Evolutionary conservation across 2,113 vertebrate genomes (phyloP), one percentile per base, ranked within the genome.

Genomic region (Laterallus jamaicensis): DNA sequence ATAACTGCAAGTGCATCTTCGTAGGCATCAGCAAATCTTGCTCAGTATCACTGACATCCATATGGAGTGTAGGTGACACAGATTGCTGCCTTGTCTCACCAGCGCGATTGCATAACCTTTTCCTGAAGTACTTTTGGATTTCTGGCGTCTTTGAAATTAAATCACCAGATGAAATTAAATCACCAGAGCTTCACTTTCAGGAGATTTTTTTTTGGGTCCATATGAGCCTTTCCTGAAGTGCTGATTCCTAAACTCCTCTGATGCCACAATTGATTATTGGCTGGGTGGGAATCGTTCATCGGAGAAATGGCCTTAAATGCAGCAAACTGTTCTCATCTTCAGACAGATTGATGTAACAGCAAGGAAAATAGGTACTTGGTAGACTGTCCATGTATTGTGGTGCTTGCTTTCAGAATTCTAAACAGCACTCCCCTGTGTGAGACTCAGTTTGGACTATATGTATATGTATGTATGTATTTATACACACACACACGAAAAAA

Each of bases 11-110:
- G 49, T 67, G 7, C 78, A 22, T 90, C 70, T 56, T 90, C 71
- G 67, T 60, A 81, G 86, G 88, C 73, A 32, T 92, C 80, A 70
- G 80, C 73, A 82, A 67, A 79, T 85, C 84, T 84, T 82, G 80
- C 86, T 92, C n/a, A 7, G 1, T 88, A 69, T 12, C 59, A 4
- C 59, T 92, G 2, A 35, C 37, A 87, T 75, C 92, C 91, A 86
- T 94, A 95, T 93, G 91, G 95, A 95, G 91, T 89, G 93, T 95
- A 81, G 84, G 86, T 86, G 93, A 95, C 91, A 90, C 82, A 93
- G 94, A 92, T 91, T 92, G 91, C 91, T 71, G 69, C 31, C 86
- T 91, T 82, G 66, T 75, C 28, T 95, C 94, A 93, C 81, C 81
- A 91, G 60, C 0, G 0, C 37, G 60, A 60, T 96, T 96, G 84